Evolutionary conservation across 2,113 vertebrate genomes (phyloP), one percentile per base, ranked within the genome.

Genomic region (Callipepla californica): DNA sequence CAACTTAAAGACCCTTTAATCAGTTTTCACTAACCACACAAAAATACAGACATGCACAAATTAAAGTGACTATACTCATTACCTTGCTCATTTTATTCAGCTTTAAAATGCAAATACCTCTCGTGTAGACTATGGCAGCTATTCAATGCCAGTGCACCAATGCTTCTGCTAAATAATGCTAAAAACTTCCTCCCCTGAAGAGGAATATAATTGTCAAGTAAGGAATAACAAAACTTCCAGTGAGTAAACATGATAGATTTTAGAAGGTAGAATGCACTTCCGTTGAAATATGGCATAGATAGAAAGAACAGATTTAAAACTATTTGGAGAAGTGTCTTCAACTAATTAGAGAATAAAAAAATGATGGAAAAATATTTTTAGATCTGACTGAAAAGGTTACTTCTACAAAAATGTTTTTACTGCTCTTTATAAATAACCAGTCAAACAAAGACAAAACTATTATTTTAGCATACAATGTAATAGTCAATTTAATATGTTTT

Each of bases 391-490:
- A 50, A 7, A 28, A 25, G 23, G 47, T 20, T 53, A 8, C 45
- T 55, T 47, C 20, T 53, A 26, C 2, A 8, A n/a, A 70, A 85
- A 51, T 2, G 0, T 3, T 58, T 57, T 51, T 44, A 44, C 7
- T 76, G 57, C 7, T 77, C 13, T 32, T n/a, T 58, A 62, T 77
- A 90, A 86, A 6, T 6, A 73, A 3, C 0, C 13, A 59, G 15
- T 11, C 16, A 57, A 57, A 57, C 9, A 80, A 6, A 7, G 73
- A 3, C 0, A 5, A 73, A 3, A 0, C 18, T 50, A 20, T 50
- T 28, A 80, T 17, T 66, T 78, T 3, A 67, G 22, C 13, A 25
- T 38, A 81, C 65, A 19, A 72, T 32, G 13, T 82, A 42, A 69
- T 77, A 59, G 66, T 42, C 6, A 2, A 22, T 26, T 3, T 40